These are phyloP conservation scores for Tipula helvola DNA, from an alignment of 2,888 invertebrate genomes.

Conservation along the genomic window DNA sequence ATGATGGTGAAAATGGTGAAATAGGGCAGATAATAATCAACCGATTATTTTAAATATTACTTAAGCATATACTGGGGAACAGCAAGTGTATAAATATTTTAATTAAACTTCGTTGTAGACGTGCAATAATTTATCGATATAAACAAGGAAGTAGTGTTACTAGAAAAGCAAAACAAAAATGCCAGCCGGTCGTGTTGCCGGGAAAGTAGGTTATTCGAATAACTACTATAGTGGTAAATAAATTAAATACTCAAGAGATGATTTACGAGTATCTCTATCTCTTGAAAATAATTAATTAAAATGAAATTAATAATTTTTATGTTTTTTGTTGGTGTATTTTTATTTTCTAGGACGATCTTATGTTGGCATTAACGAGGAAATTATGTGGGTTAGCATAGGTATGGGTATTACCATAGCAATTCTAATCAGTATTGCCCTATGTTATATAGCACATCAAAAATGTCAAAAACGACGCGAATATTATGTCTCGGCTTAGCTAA, in stretches of 20 bases:
- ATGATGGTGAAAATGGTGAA: not conserved
- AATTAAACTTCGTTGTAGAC: not conserved
- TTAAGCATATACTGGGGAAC: not conserved
- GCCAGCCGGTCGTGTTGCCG: conserved; percentile 36
- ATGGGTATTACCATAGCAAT: conserved; percentile 36
- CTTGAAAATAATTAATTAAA: not conserved
- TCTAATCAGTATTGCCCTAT: conserved; percentile 65
- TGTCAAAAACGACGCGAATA: conserved; percentile 59
- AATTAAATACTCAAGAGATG: not conserved
- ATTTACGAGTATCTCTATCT: not conserved
- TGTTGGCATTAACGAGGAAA: conserved; percentile 76
- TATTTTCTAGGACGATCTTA: conserved; percentile 56
- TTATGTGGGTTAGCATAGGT: conserved; percentile 80
- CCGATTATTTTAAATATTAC: not conserved
- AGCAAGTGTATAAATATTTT: not conserved
- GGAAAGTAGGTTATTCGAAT: conserved; percentile 35
- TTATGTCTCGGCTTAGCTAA: conserved; percentile 48
- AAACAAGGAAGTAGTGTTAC: not conserved
- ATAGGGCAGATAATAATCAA: not conserved
- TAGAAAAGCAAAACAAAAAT: conserved; percentile 18
- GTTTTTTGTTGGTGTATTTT: too few species aligned
- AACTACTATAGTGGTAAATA: conserved; percentile 31
- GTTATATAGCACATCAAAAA: conserved; percentile 68
- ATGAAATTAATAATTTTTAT: not conserved
- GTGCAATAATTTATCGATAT: not conserved